These are phyloP conservation scores for Cantharis rustica DNA, from an alignment of 2,888 invertebrate genomes.

Conservation along the genomic window DNA sequence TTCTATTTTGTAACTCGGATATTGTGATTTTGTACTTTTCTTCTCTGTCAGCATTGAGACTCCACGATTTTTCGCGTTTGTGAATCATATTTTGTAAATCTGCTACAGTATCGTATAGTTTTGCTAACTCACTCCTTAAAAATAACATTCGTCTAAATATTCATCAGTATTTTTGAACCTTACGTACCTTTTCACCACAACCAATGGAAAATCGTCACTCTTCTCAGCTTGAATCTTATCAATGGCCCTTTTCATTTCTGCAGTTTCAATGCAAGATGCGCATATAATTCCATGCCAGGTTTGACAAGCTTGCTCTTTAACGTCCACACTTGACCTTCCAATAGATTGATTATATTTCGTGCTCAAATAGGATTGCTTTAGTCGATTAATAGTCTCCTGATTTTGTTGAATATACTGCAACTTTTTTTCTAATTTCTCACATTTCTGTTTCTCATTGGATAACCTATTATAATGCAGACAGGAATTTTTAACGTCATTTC, in stretches of 20 bases:
- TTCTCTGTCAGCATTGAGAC: conserved; percentile 39
- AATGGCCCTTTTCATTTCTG: conserved; percentile 3
- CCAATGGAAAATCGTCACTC: background rate
- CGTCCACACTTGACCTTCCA: conserved; percentile 44
- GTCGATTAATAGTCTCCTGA: conserved; percentile 46
- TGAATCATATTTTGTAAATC: conserved; percentile 44
- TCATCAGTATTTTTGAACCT: conserved; percentile 3
- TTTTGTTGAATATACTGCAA: conserved; percentile 49
- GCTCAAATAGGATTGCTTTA: conserved; percentile 48
- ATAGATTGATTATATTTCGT: conserved; percentile 48
- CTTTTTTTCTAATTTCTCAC: conserved; percentile 44
- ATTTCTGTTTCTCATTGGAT: conserved; percentile 39
- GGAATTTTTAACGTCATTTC: background rate
- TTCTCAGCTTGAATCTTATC: conserved; percentile 1
- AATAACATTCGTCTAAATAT: background rate
- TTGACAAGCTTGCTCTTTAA: conserved; percentile 45
- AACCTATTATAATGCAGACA: conserved; percentile 34
- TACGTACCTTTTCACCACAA: conserved; percentile 15
- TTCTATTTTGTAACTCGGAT: conserved; percentile 38
- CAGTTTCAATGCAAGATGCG: conserved; percentile 9
- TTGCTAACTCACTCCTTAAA: conserved; percentile 42
- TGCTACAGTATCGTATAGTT: conserved; percentile 41
- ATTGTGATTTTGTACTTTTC: conserved; percentile 37
- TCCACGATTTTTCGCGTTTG: conserved; percentile 41
- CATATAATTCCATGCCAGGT: conserved; percentile 37